Conservation (phyloP, 1,140 invertebrate genomes). For the Calliphora vicina region DNA sequence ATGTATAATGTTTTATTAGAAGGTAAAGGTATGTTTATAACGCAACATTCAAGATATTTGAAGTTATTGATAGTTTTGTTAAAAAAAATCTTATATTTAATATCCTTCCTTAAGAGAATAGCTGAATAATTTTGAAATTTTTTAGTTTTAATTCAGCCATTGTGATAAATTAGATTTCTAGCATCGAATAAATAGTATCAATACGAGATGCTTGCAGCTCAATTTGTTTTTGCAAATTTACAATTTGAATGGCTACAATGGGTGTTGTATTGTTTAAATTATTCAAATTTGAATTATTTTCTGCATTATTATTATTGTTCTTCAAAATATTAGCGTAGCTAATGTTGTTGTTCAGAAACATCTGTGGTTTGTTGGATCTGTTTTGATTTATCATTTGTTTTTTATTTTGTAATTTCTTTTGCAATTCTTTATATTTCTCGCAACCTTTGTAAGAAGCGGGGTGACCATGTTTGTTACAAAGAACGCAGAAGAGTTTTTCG, state of each 20-base stretch:
- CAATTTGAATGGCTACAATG: not conserved
- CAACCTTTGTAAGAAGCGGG: not conserved
- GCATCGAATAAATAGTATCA: not conserved
- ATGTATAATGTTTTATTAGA: not conserved
- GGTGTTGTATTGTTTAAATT: constrained; percentile 8
- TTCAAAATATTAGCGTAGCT: not conserved
- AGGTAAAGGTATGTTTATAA: not conserved
- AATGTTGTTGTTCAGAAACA: no score
- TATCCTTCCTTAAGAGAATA: not conserved
- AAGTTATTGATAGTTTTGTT: not conserved
- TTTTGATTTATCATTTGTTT: not conserved
- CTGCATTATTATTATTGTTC: not conserved
- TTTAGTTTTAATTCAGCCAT: not conserved
- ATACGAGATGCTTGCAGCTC: not conserved
- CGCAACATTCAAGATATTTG: not conserved
- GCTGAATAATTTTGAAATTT: constrained; percentile 38
- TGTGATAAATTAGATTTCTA: not conserved
- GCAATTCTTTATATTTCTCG: not conserved
- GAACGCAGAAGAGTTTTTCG: not conserved
- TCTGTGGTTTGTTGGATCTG: not conserved
- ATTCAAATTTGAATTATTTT: not conserved
- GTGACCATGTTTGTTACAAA: not conserved
- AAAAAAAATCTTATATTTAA: not conserved
- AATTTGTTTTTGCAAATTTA: not conserved
- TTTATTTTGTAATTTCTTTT: not conserved